These are phyloP conservation scores for Raphicerus campestris DNA, from an alignment of 2,113 vertebrate species.

Conservation along the genomic window DNA sequence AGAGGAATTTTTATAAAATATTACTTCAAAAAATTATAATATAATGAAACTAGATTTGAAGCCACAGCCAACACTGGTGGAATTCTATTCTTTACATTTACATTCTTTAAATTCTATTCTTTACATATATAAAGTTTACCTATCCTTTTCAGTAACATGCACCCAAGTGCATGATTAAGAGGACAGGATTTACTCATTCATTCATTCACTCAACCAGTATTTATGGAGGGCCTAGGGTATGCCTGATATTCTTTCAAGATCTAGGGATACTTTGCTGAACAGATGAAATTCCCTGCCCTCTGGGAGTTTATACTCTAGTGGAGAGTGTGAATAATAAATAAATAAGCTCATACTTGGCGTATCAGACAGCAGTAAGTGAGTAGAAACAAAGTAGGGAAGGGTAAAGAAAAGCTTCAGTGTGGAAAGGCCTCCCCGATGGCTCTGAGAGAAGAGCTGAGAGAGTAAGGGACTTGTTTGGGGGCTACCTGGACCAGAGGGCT, in stretches of 20 bases:
- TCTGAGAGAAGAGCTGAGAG: background rate
- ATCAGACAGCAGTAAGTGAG: background rate
- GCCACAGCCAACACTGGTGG: background rate
- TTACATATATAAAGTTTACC: background rate
- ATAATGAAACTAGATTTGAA: background rate
- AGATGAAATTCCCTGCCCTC: background rate
- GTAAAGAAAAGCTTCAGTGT: background rate
- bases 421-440: background rate
- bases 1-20: background rate
- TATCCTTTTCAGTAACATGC: background rate
- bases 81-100: background rate
- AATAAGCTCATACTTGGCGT: background rate
- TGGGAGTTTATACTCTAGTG: background rate
- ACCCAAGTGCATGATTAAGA: background rate
- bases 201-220: background rate
- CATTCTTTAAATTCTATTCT: background rate
- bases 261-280: background rate
- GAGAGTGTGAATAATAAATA: background rate
- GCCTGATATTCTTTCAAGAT: background rate
- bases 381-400: background rate
- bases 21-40: background rate
- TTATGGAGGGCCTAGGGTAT: background rate
- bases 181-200: background rate
- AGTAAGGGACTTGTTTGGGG: background rate
- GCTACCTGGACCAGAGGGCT: background rate